A percentile compares a stretch with the other conserved stretches of the same genome.
These are phyloP conservation scores for Cetoscarus ocellatus DNA, from an alignment of 2,797 vertebrate species.

Conservation along the genomic window DNA sequence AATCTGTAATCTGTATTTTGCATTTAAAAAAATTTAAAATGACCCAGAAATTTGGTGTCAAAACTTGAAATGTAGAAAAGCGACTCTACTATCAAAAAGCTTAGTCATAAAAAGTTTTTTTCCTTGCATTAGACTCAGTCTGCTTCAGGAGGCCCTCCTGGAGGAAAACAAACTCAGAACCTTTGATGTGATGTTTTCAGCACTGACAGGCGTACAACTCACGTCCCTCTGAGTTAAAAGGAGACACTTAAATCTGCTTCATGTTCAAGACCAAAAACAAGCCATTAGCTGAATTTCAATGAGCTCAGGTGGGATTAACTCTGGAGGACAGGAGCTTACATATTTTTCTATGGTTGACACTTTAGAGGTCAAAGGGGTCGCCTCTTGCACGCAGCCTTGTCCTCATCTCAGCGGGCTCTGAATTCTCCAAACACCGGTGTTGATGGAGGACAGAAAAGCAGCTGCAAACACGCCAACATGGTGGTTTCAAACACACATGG, in stretches of 20 bases:
- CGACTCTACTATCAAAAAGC: too few species aligned
- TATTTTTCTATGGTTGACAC: slow-evolving; percentile 9
- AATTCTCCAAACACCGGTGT: slow-evolving; percentile 13
- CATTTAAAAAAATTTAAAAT: too few species aligned
- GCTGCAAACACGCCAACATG: slow-evolving; percentile 19
- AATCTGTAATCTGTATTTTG: too few species aligned
- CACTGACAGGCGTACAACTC: slow-evolving; percentile 23
- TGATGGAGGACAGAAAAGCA: slow-evolving; percentile 12
- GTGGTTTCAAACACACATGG: slow-evolving; percentile 2
- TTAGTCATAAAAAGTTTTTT: too few species aligned
- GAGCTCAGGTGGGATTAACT: slow-evolving; percentile 5
- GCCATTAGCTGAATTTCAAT: slow-evolving; percentile 12
- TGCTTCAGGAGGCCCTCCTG: slow-evolving; percentile 16
- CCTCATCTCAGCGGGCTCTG: slow-evolving; percentile 19
- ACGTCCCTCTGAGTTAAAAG: slow-evolving; percentile 51
- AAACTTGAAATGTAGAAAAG: too few species aligned
- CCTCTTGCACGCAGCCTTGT: slow-evolving; percentile 1
- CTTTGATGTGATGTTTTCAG: slow-evolving; percentile 31
- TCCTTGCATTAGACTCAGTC: slow-evolving; percentile 2
- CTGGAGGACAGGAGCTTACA: background rate
- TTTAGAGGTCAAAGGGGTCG: background rate
- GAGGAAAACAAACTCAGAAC: slow-evolving; percentile 31
- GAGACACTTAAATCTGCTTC: slow-evolving; percentile 34
- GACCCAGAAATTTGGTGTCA: too few species aligned
- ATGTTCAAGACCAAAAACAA: slow-evolving; percentile 41